A percentile compares a stretch with the other conserved stretches of the same genome.
Evolutionary conservation across 2,888 invertebrate genomes (phyloP).

Genomic region (Melieria omissa): DNA sequence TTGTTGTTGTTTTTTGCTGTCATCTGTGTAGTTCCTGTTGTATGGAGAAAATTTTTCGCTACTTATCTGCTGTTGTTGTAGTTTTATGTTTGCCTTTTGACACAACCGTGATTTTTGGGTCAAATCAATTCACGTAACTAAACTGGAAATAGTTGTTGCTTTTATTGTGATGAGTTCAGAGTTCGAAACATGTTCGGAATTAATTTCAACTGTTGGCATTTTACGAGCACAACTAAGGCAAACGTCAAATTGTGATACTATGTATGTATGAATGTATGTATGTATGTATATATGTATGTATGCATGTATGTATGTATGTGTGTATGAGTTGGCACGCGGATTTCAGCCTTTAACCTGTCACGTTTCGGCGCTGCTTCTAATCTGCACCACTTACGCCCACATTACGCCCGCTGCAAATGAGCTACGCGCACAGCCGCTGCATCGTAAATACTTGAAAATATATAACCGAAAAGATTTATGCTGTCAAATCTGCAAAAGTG

Average conservation of each 20-base stretch:
- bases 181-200: constrained; percentile 56
- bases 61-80: too few species aligned
- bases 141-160: constrained; percentile 34
- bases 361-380: neutral
- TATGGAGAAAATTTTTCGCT: too few species aligned
- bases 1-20: neutral
- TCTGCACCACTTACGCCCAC: too few species aligned
- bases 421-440: too few species aligned
- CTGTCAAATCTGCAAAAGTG: too few species aligned
- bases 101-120: too few species aligned
- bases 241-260: too few species aligned
- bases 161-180: constrained; percentile 59
- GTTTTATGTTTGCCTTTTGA: too few species aligned
- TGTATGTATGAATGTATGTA: neutral
- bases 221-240: neutral
- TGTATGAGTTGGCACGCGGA: neutral
- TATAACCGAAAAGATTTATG: too few species aligned
- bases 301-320: neutral
- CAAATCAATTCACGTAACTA: constrained; percentile 30
- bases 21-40: too few species aligned
- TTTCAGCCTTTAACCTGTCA: constrained; percentile 7
- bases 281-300: neutral
- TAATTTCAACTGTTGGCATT: constrained; percentile 45
- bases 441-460: too few species aligned
- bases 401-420: too few species aligned